These are phyloP conservation scores for Leistus spinibarbis DNA, from an alignment of 2,888 invertebrate species.

Conservation along the genomic window DNA sequence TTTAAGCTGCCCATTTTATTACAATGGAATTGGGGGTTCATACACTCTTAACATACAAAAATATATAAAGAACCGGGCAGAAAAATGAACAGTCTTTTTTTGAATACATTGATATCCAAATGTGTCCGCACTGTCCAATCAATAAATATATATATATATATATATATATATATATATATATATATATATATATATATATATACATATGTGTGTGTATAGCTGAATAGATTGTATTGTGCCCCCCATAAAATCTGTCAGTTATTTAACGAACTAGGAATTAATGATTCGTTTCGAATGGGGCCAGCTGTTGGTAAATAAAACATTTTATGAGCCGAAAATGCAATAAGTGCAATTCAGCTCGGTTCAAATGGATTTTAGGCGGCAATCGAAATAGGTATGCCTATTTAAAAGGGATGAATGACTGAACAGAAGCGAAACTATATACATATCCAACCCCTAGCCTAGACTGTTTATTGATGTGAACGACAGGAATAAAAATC, in stretches of 20 bases:
- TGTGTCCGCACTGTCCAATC: too few species aligned
- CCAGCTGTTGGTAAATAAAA: conserved; percentile 13
- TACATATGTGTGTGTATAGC: conserved; percentile 29
- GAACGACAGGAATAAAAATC: too few species aligned
- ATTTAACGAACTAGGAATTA: conserved; percentile 46
- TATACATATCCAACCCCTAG: not conserved
- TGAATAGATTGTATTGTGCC: conserved; percentile 13
- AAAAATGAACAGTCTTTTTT: too few species aligned
- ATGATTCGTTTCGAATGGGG: conserved; percentile 48
- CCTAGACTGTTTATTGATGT: too few species aligned
- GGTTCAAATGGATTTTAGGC: not conserved
- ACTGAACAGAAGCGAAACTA: not conserved
- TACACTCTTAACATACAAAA: too few species aligned
- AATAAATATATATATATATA: too few species aligned
- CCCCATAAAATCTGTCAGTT: conserved; percentile 25
- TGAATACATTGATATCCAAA: too few species aligned
- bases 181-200: not conserved
- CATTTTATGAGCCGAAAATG: conserved; percentile 8
- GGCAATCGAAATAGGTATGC: not conserved
- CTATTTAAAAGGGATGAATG: not conserved
- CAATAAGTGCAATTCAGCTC: conserved; percentile 7
- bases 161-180: too few species aligned
- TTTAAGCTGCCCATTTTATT: not conserved
- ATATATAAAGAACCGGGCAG: too few species aligned
- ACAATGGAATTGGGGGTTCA: too few species aligned